phyloP scores from a whole-genome alignment of 2,113 vertebrate genomes.

The Ursus arctos region DNA sequence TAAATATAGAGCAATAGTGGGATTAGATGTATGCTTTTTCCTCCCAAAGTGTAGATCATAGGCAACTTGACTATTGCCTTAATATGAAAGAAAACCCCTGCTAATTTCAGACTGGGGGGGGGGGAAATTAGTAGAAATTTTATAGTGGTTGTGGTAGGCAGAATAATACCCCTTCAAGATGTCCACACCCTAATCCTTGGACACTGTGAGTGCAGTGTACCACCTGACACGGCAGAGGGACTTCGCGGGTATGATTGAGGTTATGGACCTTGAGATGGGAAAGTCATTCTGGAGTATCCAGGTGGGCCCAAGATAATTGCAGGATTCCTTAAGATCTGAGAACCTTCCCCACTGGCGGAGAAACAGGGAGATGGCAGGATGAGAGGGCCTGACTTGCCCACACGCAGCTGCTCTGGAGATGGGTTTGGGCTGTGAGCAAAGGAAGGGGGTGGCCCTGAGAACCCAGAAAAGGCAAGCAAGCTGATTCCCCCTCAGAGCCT shows the following conservation, averaged over 20 bases:
- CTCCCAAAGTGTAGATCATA: neutral
- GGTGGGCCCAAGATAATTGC: neutral
- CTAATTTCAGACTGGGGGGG: neutral
- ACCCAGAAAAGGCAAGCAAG: neutral
- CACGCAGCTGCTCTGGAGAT: neutral
- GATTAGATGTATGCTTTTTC: neutral
- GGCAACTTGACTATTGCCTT: neutral
- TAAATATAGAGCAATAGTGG: neutral
- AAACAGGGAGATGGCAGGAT: fast-evolving
- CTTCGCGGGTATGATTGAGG: too few relatives aligned
- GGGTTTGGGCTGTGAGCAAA: neutral
- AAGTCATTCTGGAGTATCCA: neutral
- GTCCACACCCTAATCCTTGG: neutral
- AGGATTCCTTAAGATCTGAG: neutral
- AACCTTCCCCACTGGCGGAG: too few relatives aligned
- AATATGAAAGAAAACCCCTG: neutral
- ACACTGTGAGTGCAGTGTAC: too few relatives aligned
- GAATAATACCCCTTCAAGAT: neutral
- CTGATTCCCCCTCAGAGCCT: fast-evolving
- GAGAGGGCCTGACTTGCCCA: neutral
- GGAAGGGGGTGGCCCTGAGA: neutral
- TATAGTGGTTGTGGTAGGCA: fast-evolving
- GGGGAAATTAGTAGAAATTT: neutral
- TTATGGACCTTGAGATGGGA: neutral
- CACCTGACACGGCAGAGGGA: neutral